Base-by-base conservation (phyloP, 2,888 invertebrate species). In the Drosophila fulvimacula region DNA sequence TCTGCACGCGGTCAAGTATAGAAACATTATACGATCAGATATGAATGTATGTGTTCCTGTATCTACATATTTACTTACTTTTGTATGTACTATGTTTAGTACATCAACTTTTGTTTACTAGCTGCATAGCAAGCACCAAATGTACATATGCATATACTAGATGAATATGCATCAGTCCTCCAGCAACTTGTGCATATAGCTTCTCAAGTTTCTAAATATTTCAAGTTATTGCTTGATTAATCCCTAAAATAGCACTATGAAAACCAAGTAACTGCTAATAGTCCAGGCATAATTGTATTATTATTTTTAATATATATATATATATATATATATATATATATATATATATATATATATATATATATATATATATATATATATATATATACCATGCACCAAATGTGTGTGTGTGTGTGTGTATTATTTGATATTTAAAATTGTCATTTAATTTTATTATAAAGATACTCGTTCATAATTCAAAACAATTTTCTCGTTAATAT, bases 171-270 rank as follows among this genome's bases (percentile, higher is more conserved):
- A 21, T 21, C 1, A 5, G 10, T 17, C 24, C 4, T 32, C 13
- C 0, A 11, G 21, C 4, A 11, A 30, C 4, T 7, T 48, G 1
- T 42, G 55, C 15, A 56, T 17, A 42, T 21, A 51, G 17, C 17
- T 30, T 39, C n/a, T 46, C 27, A 10, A 10, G 19, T 13, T 30
- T 48, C 6, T 6, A 38, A 19, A 51, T 10, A 32, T 44, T n/a
- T 13, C 1, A 7, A 46, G 15, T 15, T 19, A 36, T 30, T 11
- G 9, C 15, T 19, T 62, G 15, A 42, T 32, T 62, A 39, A 66
- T 62, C 65, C 68, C 65, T 48, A 58, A 53, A 68, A 52, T 52
- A 27, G 46, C 39, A 39, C 65, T 65, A 58, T 53, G 46, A 11
- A 49, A 64, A 38, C 3, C 10, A 21, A 11, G 27, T 13, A 27